Conservation (phyloP, 2,888 invertebrate genomes). For the Epicampocera succincta region DNA sequence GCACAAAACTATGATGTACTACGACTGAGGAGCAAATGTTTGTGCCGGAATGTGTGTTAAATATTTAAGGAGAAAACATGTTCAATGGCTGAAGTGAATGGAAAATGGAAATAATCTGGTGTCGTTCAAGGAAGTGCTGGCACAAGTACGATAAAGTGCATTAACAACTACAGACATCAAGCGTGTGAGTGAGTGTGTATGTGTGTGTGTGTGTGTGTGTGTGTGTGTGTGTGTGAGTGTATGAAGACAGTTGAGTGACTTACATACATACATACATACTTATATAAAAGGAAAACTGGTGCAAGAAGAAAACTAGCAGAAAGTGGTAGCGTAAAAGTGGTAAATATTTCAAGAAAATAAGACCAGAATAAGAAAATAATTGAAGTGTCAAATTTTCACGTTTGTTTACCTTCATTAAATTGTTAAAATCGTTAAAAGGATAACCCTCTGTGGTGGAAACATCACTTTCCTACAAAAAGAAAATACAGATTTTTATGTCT, state of each 20-base stretch:
- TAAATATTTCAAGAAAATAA: neutral
- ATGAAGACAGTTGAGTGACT: neutral
- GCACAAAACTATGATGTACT: neutral
- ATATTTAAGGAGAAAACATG: neutral
- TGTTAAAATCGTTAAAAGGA: conserved; percentile 86
- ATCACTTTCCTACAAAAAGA: conserved; percentile 83
- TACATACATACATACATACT: conserved; percentile 4
- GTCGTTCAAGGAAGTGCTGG: conserved; percentile 24
- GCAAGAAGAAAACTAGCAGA: too few relatives aligned
- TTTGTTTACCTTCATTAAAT: conserved; percentile 84
- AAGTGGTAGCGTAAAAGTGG: neutral
- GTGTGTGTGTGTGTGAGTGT: neutral
- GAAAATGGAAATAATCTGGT: neutral
- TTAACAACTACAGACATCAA: conserved; percentile 22
- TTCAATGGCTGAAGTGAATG: neutral
- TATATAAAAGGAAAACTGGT: neutral
- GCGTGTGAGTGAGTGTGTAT: too few relatives aligned
- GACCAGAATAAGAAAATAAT: neutral
- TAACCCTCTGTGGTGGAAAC: conserved; percentile 84
- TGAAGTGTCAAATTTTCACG: conserved; percentile 6
- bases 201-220: neutral
- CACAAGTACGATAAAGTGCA: conserved; percentile 22
- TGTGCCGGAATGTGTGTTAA: neutral
- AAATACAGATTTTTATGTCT: conserved; percentile 26
- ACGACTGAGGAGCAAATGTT: neutral